Percentiles rank a stretch among this genome's conserved stretches.
phyloP scores from a whole-genome alignment of 2,888 invertebrate species.

The Trachelus tabidus region DNA sequence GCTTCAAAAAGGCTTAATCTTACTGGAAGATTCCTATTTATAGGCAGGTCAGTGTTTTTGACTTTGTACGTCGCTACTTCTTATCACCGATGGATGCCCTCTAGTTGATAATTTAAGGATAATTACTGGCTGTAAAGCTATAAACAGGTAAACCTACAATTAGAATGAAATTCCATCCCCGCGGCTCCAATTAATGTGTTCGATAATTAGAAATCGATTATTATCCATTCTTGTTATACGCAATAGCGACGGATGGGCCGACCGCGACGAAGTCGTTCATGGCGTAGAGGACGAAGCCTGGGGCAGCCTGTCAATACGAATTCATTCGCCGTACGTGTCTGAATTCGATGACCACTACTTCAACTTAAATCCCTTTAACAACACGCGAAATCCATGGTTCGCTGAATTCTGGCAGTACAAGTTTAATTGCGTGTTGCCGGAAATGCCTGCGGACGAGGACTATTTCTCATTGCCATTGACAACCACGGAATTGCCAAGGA shows the following conservation, averaged over 20 bases:
- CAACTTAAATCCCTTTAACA: constrained; percentile 72
- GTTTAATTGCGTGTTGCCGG: constrained; percentile 72
- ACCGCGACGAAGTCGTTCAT: constrained; percentile 79
- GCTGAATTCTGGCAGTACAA: constrained; percentile 81
- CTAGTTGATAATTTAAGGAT: not conserved
- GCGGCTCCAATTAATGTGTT: not conserved
- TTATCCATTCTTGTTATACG: constrained; percentile 18
- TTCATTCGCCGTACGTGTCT: constrained; percentile 77
- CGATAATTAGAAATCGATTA: not conserved
- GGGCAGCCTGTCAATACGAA: constrained; percentile 79
- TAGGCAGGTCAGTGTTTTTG: constrained; percentile 71
- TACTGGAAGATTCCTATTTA: constrained; percentile 72
- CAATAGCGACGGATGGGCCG: constrained; percentile 81
- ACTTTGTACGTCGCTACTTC: not conserved
- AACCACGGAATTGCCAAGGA: constrained; percentile 24
- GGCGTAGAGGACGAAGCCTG: constrained; percentile 75
- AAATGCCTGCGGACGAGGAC: constrained; percentile 9
- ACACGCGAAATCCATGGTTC: constrained; percentile 80
- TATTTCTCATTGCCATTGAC: constrained; percentile 12
- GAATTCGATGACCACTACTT: constrained; percentile 78
- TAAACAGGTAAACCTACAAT: not conserved
- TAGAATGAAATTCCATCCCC: not conserved
- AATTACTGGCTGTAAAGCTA: not conserved
- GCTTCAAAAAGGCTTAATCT: constrained; percentile 72
- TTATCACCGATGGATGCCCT: not conserved